Base-by-base conservation (phyloP, 2,888 invertebrate species). In the Chrysotoxum bicinctum region DNA sequence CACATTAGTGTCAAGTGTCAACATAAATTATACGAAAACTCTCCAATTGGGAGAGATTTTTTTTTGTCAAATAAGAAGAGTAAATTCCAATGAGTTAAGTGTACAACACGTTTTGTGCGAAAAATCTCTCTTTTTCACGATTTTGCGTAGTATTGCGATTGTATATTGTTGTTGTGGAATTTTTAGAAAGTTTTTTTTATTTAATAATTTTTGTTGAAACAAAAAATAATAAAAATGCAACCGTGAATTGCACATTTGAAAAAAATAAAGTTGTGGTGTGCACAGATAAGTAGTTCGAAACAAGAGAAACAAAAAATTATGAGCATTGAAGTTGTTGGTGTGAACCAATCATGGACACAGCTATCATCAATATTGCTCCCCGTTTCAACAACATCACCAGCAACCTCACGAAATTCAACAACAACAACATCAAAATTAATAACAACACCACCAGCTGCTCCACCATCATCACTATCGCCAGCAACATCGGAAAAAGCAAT, bases 321-420 rank as follows among this genome's bases (percentile, higher is more conserved):
- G 86, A 86, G 86, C 86, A 86, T 86, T 86, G 86, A 86, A 50
- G 82, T 86, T 86, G 82, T 82, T 78, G 86, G 82, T 86, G 86
- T 86, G 86, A 86, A 86, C 77, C 86, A 81, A 70, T 77, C 86
- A 86, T 86, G 86, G 86, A 86, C 81, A 82, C 86, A 86, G 50
- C 86, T 82, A 86, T 77, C 80, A 81, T 76, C 81, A 85, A 73
- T 81, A 81, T 76, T 81, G 73, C 81, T 76, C 76, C 54, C 58
- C 64, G 56, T 81, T 30, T 68, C 81, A 77, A 32, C 76, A 75
- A 35, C 74, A 74, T 14, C 45, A 54, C 12, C 68, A 76, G n/a
- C 64, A 37, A 16, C 60, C 58, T 10, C 69, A 75, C 16, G 48
- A 54, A 37, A 52, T 70, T 12, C 35, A 70, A 35, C 60, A 68